These are phyloP conservation scores for Paradoxurus hermaphroditus DNA, from an alignment of 2,113 vertebrate genomes.

Conservation along the genomic window DNA sequence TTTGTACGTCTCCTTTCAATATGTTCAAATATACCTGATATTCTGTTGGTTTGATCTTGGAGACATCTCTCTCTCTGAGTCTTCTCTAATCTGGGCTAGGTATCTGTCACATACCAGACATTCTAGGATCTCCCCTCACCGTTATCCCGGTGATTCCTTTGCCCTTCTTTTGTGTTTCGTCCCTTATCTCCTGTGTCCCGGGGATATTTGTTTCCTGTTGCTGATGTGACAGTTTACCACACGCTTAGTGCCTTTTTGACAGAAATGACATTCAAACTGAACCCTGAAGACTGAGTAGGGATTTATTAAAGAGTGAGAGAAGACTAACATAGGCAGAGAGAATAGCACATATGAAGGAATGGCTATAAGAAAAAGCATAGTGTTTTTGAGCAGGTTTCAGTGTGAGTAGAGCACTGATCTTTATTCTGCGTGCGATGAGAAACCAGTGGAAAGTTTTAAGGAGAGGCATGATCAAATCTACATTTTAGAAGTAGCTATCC, in stretches of 20 bases:
- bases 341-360: not conserved
- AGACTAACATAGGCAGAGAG: not conserved
- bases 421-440: not conserved
- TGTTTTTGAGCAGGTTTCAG: not conserved
- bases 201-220: not conserved
- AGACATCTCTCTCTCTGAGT: not conserved
- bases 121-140: not conserved
- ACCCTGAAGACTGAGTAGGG: not conserved
- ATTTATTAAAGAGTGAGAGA: not conserved
- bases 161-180: not conserved
- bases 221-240: not conserved
- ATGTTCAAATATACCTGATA: not conserved
- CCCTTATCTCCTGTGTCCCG: not conserved
- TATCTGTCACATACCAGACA: not conserved
- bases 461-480: not conserved
- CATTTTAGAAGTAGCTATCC: not conserved
- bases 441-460: not conserved
- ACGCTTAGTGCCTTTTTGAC: not conserved
- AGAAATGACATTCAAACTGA: not conserved
- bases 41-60: not conserved
- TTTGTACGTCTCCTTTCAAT: not conserved
- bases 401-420: not conserved
- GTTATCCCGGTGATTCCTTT: not conserved
- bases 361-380: not conserved
- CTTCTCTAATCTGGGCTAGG: not conserved